Conservation (phyloP, 2,888 invertebrate species). For the Pristionchus mayeri region DNA sequence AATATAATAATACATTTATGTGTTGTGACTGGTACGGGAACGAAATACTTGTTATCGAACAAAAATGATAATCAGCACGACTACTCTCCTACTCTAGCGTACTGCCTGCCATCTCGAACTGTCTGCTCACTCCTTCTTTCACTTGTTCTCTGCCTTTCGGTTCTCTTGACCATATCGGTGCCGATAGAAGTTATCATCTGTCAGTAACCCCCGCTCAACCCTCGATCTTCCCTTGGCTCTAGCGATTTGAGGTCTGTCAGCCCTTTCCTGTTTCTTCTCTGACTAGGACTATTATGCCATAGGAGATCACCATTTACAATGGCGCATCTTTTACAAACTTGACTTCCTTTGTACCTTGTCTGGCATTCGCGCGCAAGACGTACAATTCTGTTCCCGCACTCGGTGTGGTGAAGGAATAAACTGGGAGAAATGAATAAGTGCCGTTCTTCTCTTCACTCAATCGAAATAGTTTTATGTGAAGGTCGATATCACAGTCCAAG, state of each 20-base stretch:
- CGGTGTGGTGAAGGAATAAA: too few species aligned
- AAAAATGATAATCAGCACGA: neutral
- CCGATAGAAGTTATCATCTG: conserved; percentile 29
- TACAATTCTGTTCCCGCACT: too few species aligned
- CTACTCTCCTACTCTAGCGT: conserved; percentile 10
- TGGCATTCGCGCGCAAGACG: too few species aligned
- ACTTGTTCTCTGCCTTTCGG: neutral
- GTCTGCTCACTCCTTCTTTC: neutral
- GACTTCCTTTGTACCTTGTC: too few species aligned
- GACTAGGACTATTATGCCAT: conserved; percentile 30
- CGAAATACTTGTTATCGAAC: conserved; percentile 27
- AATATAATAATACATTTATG: neutral
- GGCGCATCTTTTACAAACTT: neutral
- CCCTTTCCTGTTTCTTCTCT: conserved; percentile 32
- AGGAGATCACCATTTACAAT: conserved; percentile 36
- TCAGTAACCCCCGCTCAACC: conserved; percentile 3
- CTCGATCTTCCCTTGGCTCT: neutral
- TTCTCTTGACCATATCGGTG: conserved; percentile 21
- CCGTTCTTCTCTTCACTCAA: neutral
- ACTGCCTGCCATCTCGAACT: neutral
- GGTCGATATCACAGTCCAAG: too few species aligned
- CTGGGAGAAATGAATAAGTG: too few species aligned
- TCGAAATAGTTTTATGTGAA: neutral
- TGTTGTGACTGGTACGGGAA: conserved; percentile 11
- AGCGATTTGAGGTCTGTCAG: conserved; percentile 2